Evolutionary conservation across 2,797 vertebrate genomes (phyloP).

Genomic region (Urocyon cinereoargenteus): DNA sequence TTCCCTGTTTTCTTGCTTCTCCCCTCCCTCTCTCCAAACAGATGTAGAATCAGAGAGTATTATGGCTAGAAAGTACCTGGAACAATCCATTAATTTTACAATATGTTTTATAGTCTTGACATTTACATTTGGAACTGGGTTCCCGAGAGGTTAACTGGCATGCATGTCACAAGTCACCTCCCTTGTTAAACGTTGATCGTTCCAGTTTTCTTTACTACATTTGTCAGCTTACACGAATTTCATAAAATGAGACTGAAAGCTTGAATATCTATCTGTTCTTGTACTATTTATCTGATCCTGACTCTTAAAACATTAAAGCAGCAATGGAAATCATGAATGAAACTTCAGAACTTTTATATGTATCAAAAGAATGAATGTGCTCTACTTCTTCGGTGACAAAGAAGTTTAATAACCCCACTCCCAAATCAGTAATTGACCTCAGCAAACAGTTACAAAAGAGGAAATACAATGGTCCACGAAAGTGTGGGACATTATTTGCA

Average conservation of each 20-base stretch:
- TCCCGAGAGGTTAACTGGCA: neutral
- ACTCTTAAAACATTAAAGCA: conserved; percentile 38
- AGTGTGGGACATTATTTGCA: neutral
- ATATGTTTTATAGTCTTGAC: neutral
- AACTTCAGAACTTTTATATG: neutral
- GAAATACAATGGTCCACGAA: neutral
- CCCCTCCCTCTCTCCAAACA: neutral
- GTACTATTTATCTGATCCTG: neutral
- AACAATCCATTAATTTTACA: neutral
- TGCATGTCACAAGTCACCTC: neutral
- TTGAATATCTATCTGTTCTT: neutral
- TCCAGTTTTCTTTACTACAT: neutral
- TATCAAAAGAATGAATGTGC: neutral
- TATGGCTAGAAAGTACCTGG: neutral
- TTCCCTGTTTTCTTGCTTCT: neutral
- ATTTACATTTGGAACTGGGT: neutral
- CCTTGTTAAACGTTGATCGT: neutral
- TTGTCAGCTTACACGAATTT: neutral
- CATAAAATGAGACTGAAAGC: neutral
- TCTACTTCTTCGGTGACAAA: neutral
- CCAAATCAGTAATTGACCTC: neutral
- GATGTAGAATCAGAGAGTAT: neutral
- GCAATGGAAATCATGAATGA: neutral
- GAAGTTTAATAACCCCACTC: neutral
- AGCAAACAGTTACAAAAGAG: neutral